Evolutionary conservation across 2,113 vertebrate species (phyloP).

Genomic region (Hippocampus abdominalis): DNA sequence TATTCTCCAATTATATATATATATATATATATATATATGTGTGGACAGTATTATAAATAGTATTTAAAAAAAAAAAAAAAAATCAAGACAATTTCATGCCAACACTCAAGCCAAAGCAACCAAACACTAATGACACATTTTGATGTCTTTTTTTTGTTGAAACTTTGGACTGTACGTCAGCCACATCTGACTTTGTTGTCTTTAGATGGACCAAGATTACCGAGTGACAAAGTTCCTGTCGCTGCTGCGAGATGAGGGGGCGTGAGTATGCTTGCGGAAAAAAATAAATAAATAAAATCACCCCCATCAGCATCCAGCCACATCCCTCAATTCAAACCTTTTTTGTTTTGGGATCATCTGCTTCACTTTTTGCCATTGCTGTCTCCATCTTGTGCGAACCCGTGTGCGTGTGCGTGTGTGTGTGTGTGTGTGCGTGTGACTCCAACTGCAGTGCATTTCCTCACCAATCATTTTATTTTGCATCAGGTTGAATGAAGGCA

Average conservation of each 20-base stretch:
- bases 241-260: conserved; percentile 89
- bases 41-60: neutral
- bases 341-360: neutral
- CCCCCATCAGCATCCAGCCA: neutral
- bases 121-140: neutral
- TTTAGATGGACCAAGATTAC: conserved; percentile 91
- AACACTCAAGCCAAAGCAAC: no score
- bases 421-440: neutral
- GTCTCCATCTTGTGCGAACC: neutral
- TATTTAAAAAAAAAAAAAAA: neutral
- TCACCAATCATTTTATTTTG: conserved; percentile 32
- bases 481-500: conserved; percentile 70
- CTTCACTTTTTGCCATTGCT: neutral
- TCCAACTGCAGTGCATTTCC: neutral
- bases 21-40: no score
- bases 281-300: neutral
- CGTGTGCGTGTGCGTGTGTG: neutral
- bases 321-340: neutral
- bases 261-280: conserved; percentile 78
- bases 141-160: neutral
- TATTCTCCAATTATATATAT: no score
- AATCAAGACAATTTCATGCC: neutral
- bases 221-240: conserved; percentile 93
- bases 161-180: neutral
- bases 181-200: conserved; percentile 9